Conservation (phyloP, 2,113 vertebrate genomes). For the Cavia porcellus region DNA sequence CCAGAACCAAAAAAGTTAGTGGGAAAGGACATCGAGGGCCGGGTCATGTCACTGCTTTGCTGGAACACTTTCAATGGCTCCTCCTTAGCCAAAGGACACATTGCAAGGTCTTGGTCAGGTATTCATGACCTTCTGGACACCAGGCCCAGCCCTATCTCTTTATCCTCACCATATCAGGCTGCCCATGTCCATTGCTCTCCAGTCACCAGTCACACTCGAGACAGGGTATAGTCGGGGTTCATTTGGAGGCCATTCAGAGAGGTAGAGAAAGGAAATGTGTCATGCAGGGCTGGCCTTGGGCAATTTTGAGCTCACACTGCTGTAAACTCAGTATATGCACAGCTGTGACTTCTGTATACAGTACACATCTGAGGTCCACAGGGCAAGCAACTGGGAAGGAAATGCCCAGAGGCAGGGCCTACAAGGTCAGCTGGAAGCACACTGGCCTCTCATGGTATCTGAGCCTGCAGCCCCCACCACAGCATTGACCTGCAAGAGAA, state of each 20-base stretch:
- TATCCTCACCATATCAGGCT: not conserved
- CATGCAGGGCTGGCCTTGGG: not conserved
- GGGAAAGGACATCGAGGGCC: not conserved
- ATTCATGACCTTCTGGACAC: not conserved
- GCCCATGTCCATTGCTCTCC: not conserved
- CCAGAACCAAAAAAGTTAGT: not conserved
- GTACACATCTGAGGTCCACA: not conserved
- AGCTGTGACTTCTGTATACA: not conserved
- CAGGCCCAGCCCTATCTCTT: not conserved
- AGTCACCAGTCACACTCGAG: not conserved
- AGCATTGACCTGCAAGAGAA: not conserved
- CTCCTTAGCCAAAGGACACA: not conserved
- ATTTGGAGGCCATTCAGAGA: not conserved
- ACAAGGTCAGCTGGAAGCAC: not conserved
- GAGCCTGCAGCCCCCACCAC: not conserved
- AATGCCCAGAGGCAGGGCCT: not conserved
- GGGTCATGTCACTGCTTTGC: accelerated
- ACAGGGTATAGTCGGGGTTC: no score
- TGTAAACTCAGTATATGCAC: accelerated
- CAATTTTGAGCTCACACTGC: not conserved
- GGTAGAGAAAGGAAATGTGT: accelerated
- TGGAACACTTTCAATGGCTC: not conserved
- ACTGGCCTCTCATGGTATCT: accelerated
- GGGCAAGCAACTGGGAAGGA: not conserved
- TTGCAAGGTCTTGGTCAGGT: not conserved